Evolutionary conservation across 1,140 invertebrate species (phyloP).

Genomic region (Apis laboriosa): DNA sequence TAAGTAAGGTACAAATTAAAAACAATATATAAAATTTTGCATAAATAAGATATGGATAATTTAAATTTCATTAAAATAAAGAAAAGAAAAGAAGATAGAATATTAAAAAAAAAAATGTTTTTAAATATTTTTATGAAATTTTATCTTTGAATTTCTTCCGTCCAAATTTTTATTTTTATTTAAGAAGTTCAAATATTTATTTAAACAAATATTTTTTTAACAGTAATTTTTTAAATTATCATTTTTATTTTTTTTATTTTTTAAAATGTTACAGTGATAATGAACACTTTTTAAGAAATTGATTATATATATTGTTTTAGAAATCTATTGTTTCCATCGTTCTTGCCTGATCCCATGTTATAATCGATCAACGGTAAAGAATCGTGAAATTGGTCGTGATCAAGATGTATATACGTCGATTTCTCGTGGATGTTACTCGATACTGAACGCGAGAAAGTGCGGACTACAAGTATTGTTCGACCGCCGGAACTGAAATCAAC

Average conservation of each 20-base stretch:
- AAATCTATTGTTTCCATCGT: background rate
- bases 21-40: too few species aligned
- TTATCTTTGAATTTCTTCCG: too few species aligned
- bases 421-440: conserved; percentile 13
- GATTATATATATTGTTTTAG: too few species aligned
- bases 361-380: background rate
- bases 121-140: too few species aligned
- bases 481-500: conserved; percentile 43
- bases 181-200: too few species aligned
- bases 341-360: background rate
- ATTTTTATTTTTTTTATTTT: background rate
- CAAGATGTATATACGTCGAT: background rate
- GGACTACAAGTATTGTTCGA: conserved; percentile 13
- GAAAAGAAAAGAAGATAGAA: too few species aligned
- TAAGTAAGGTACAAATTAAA: background rate
- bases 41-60: too few species aligned
- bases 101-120: too few species aligned
- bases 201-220: too few species aligned
- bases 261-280: background rate
- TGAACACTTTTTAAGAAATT: background rate
- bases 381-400: background rate
- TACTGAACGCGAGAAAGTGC: conserved; percentile 36
- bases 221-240: too few species aligned
- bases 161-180: too few species aligned
- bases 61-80: too few species aligned